phyloP scores from a whole-genome alignment of 2,113 vertebrate species.

The Tricholaema leucomelas region DNA sequence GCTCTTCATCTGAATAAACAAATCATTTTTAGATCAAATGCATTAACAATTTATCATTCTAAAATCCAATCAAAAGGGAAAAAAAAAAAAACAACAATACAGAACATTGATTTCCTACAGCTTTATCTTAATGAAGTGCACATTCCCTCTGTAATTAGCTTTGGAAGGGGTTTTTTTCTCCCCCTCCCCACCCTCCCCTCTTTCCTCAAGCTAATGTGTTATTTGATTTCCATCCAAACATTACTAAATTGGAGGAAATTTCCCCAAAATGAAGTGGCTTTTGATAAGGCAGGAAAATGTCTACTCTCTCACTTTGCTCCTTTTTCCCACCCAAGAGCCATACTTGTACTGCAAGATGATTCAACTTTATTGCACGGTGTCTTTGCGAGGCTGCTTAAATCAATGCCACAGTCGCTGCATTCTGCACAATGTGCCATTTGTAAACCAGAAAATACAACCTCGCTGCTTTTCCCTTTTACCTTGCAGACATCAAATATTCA shows the following conservation, averaged over 20 bases:
- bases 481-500: slow-evolving; percentile 52
- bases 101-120: slow-evolving; percentile 61
- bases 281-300: slow-evolving; percentile 24
- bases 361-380: slow-evolving; percentile 54
- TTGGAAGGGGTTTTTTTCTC: not conserved
- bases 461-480: not conserved
- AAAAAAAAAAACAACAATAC: slow-evolving; percentile 57
- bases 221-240: slow-evolving; percentile 33
- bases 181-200: not conserved
- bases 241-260: slow-evolving; percentile 42
- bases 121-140: slow-evolving; percentile 73
- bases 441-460: slow-evolving; percentile 64
- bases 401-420: slow-evolving; percentile 36
- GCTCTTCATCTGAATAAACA: slow-evolving; percentile 67
- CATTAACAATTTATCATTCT: slow-evolving; percentile 52
- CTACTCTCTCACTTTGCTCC: slow-evolving; percentile 8
- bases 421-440: slow-evolving; percentile 48
- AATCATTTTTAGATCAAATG: slow-evolving; percentile 33
- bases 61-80: slow-evolving; percentile 56
- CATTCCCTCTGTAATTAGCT: slow-evolving; percentile 65
- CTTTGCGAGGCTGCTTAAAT: not conserved
- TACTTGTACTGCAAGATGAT: slow-evolving; percentile 51
- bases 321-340: slow-evolving; percentile 44
- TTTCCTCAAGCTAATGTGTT: slow-evolving; percentile 41
- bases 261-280: slow-evolving; percentile 46